Base-by-base conservation (phyloP, 64 coral and sea anemone genomes). In the Pachyseris speciosa region DNA sequence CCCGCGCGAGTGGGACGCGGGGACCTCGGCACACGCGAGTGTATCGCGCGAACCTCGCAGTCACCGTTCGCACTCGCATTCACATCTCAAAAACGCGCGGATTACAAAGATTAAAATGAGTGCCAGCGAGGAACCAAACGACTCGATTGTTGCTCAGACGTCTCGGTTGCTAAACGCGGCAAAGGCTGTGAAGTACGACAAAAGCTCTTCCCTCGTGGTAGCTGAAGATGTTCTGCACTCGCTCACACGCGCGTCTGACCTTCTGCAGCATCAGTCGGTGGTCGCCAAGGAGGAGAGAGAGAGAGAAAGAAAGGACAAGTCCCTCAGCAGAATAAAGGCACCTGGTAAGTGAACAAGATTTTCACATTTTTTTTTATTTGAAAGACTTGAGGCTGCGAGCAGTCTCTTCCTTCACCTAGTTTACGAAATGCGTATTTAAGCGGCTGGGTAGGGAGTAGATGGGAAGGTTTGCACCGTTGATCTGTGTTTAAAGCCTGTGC, bases 221-320 rank as follows among this genome's bases (percentile, higher is more conserved):
- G 80, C 90, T 40, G 92, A 94, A 58, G 95, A 97, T 79, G 95
- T 94, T n/a, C 61, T 97, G 69, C 86, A 93, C 30, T 97, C 95
- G 45, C 86, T 97, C 34, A 97, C 95, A 58, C 95, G 89, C 20
- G 83, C 95, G 7, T 90, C 95, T 8, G 91, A 88, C 36, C 75
- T 97, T 20, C 64, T 97, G 25, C 66, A 64, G 22, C 91, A 96
- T 55, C 92, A 73, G 40, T 92, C 92, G 51, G 43, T 72, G 1
- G 52, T 80, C 8, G 29, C 85, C 4, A 96, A 66, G 45, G 95
- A 97, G 8, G 91, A 94, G 39, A 97, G 51, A 47, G 94, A 91
- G 11, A 91, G 51, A 41, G 89, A 92, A 36, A 58, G 75, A 76
- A 96, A 86, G 44, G 91, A 97, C 30, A 33, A 73, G 36, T 79